These are phyloP conservation scores for Laodelphax striatellus DNA, from an alignment of 1,140 invertebrate species.

Conservation along the genomic window DNA sequence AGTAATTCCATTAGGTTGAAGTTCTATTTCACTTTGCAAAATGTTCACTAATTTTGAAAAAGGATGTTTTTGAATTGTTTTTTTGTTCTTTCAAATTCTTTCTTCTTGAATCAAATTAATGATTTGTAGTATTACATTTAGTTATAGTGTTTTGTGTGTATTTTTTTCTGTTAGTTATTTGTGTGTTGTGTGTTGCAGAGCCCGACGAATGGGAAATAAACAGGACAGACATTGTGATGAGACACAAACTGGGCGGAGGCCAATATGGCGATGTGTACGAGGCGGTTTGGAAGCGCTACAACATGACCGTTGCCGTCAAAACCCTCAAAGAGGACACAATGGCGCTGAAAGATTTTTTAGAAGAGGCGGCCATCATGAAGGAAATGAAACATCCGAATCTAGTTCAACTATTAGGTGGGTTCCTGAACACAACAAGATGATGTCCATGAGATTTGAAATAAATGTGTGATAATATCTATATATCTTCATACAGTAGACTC, in stretches of 20 bases:
- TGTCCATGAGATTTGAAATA: not conserved
- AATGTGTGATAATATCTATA: no score
- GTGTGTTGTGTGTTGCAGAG: constrained; percentile 38
- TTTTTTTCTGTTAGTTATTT: not conserved
- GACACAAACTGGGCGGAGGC: constrained; percentile 93
- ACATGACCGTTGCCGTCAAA: constrained; percentile 94
- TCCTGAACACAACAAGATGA: constrained; percentile 30
- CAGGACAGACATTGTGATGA: constrained; percentile 96
- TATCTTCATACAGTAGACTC: no score
- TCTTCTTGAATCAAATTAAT: no score
- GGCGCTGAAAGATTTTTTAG: constrained; percentile 97
- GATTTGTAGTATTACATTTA: not conserved
- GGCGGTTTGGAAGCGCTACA: constrained; percentile 93
- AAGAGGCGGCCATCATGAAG: constrained; percentile 99
- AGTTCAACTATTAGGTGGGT: constrained; percentile 86
- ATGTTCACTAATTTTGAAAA: no score
- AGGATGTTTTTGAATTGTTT: no score
- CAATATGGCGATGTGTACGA: constrained; percentile 99
- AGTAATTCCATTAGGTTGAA: no score
- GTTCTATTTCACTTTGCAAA: no score
- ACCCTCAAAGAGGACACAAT: constrained; percentile 99
- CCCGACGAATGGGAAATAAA: constrained; percentile 98
- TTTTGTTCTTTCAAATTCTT: no score
- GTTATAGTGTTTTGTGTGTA: no score
- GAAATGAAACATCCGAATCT: constrained; percentile 99